Percentiles rank a stretch among this genome's conserved stretches.
phyloP scores from a whole-genome alignment of 1,140 invertebrate species.

The Asbolus verrucosus region DNA sequence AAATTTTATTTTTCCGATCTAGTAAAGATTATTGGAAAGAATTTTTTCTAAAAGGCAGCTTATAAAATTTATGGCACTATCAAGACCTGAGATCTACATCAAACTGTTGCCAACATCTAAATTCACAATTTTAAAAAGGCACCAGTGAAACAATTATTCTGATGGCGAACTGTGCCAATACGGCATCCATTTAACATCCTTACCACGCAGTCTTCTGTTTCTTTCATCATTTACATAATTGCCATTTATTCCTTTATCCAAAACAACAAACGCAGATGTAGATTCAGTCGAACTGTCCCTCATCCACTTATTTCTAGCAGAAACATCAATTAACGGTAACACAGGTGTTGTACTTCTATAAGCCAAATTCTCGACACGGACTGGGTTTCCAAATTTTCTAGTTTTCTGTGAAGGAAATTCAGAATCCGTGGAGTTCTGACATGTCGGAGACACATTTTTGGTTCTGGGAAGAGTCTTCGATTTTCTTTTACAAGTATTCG shows the following conservation, averaged over 20 bases:
- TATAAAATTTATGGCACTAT: constrained; percentile 27
- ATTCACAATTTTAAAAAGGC: too few relatives aligned
- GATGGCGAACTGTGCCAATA: not conserved
- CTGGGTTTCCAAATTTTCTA: constrained; percentile 16
- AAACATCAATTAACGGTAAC: constrained; percentile 13
- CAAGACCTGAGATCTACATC: constrained; percentile 23
- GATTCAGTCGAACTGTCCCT: constrained; percentile 33
- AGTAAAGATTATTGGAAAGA: not conserved
- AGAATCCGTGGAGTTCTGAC: constrained; percentile 15
- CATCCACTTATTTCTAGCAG: constrained; percentile 34
- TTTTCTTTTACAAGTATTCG: not conserved
- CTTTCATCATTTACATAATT: not conserved
- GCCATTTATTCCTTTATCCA: constrained; percentile 7
- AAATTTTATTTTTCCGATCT: too few relatives aligned
- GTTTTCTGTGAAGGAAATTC: not conserved
- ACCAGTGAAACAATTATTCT: not conserved
- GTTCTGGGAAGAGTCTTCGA: constrained; percentile 5
- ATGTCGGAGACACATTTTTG: not conserved
- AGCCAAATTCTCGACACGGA: constrained; percentile 34
- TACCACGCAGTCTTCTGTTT: not conserved
- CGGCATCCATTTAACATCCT: not conserved
- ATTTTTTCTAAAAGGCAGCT: not conserved
- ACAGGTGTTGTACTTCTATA: not conserved
- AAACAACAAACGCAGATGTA: constrained; percentile 23
- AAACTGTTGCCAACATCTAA: not conserved